Conservation (phyloP, 2,888 invertebrate species). For the Harmothoe impar region DNA sequence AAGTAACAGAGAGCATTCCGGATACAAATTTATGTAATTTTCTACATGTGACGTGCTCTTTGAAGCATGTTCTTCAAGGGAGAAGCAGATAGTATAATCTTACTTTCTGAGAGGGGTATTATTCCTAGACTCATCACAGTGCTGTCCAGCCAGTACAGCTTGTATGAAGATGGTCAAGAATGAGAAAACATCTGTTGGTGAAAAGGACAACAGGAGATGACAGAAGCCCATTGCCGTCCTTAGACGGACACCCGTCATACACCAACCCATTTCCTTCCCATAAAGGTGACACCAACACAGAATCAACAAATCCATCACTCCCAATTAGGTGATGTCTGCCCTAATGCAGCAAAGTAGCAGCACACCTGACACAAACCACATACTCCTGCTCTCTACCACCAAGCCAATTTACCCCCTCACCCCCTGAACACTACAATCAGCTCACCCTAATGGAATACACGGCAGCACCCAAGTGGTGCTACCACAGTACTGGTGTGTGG, state of each 20-base stretch:
- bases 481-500: neutral
- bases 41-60: too few relatives aligned
- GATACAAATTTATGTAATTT: too few relatives aligned
- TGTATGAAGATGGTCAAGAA: too few relatives aligned
- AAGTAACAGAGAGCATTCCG: too few relatives aligned
- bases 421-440: slow-evolving; percentile 40
- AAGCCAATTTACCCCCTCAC: neutral
- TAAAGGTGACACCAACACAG: neutral
- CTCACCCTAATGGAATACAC: neutral
- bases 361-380: slow-evolving; percentile 51
- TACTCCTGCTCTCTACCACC: neutral
- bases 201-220: neutral
- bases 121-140: too few relatives aligned
- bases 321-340: slow-evolving; percentile 22
- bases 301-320: slow-evolving; percentile 43
- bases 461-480: neutral
- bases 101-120: too few relatives aligned
- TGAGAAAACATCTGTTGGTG: too few relatives aligned
- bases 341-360: slow-evolving; percentile 18
- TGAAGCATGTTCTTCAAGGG: too few relatives aligned
- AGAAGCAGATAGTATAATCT: too few relatives aligned
- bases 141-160: too few relatives aligned
- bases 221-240: neutral
- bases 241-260: neutral
- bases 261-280: neutral